Base-by-base conservation (phyloP, 2,888 invertebrate species). In the Drosophila hamatofila region DNA sequence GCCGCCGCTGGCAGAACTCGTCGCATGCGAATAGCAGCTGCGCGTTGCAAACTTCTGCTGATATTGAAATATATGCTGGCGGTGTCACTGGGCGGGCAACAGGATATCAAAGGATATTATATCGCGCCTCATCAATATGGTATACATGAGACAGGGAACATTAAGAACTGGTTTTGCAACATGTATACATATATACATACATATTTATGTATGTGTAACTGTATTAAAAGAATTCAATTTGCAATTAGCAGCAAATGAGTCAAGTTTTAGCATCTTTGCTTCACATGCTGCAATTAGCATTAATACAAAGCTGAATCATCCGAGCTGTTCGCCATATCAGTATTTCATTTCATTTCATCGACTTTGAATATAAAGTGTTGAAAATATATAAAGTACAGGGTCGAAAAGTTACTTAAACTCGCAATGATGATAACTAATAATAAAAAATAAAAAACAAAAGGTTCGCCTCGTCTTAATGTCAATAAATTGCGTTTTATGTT, bases 11-110 rank as follows among this genome's bases (percentile, higher is more conserved):
- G 35, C 59, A 62, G 69, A 46, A 51, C 52, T 56, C 59, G 59
- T 59, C 62, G 58, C 61, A 44, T 42, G 46, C 33, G 48, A 46
- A 39, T 54, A 69, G 78, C 78, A 79, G 78, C 78, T 79, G 78
- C 78, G 78, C 78, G 76, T 69, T 75, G 68, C 60, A 70, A 66
- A 72, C 62, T 68, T 60, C 55, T 16, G 46, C 25, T 48, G 30
- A 64, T 58, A 56, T 52, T 70, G 48, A 54, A 52, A 63, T 64
- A 63, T 64, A 61, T 75, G 61, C 54, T 70, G 59, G 59, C 35
- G 56, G 44, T 35, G 57, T 23, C 42, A 42, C 18, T 27, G 27
- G 12, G 63, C 48, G 49, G 37, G 35, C 35, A 33, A 49, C 33
- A 57, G 35, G 23, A 51, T 62, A 56, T 49, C 35, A 52, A 52